Evolutionary conservation across 2,888 invertebrate species (phyloP).

Genomic region (Diadromus collaris): DNA sequence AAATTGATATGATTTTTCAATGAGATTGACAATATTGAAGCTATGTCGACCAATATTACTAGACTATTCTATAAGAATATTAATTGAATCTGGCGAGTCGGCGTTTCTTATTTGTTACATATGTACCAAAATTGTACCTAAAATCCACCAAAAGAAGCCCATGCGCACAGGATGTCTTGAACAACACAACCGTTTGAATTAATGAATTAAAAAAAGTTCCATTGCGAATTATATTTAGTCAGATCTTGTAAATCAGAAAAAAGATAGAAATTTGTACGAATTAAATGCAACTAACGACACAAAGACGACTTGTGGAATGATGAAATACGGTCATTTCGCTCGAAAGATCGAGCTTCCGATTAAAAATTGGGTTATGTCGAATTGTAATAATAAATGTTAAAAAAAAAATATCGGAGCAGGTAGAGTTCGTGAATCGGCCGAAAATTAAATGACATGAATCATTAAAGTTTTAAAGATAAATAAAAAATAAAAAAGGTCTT

Average conservation of each 20-base stretch:
- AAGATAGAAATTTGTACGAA: not conserved
- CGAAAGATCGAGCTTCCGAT: slow-evolving; percentile 22
- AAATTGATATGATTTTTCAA: too few relatives aligned
- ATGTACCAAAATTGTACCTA: not conserved
- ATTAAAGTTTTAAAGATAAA: slow-evolving; percentile 60
- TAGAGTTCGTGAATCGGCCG: slow-evolving; percentile 76
- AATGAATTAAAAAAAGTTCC: not conserved
- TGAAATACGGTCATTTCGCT: not conserved
- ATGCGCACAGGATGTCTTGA: not conserved
- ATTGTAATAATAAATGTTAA: slow-evolving; percentile 47
- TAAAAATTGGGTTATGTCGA: slow-evolving; percentile 19
- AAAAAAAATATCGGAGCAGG: slow-evolving; percentile 66
- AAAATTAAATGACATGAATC: slow-evolving; percentile 61
- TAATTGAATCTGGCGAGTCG: not conserved
- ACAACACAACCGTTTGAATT: not conserved
- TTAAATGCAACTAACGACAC: too few relatives aligned
- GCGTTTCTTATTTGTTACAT: not conserved
- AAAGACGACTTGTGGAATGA: not conserved
- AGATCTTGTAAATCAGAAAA: not conserved
- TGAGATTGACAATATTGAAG: slow-evolving; percentile 40
- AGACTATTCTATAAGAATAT: slow-evolving; percentile 1
- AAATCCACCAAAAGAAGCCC: not conserved
- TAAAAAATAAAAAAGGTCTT: slow-evolving; percentile 43
- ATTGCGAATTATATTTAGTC: not conserved
- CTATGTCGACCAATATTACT: slow-evolving; percentile 26